Evolutionary conservation across 2,113 vertebrate genomes (phyloP), one percentile per base, ranked within the genome.

Genomic region (Jacana jacana): DNA sequence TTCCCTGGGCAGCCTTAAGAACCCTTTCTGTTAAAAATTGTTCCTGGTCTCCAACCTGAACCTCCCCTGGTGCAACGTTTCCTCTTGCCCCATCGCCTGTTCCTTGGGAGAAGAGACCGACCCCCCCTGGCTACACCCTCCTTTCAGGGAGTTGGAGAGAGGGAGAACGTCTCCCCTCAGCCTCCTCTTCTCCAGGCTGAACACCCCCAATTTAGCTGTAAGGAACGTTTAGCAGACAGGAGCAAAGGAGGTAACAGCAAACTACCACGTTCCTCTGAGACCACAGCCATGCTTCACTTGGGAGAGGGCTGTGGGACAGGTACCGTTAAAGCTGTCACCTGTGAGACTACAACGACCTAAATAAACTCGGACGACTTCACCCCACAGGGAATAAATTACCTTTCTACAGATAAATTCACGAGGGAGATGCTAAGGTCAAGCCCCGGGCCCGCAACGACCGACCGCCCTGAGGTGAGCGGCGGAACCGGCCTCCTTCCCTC

Each of bases 381-480:
- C n/a, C 65, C 27, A 52, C 22, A 16, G n/a, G 23, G 19, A 11
- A 52, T 52, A 48, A 48, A 42, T 23, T 10, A 7, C n/a, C 33
- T 30, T 11, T 14, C 48, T 4, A 12, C 18, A 6, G 46, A 8
- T 1, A 16, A 17, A 31, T 4, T 68, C 14, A 13, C 0, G 65
- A n/a, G 22, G 33, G 9, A 33, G n/a, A 46, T 10, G 66, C 75
- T 17, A 4, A 33, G 60, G 46, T 72, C 84, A 25, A 25, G 51
- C 30, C 12, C 27, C 13, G 14, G 11, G 2, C 30, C 44, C 20
- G 30, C 83, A 10, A 16, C 5, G 6, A 18, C 35, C 39, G 5
- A 39, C 33, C 22, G 17, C 44, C 11, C 25, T 7, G 13, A 48
- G 46, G 27, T 37, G 22, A 17, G 22, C 65, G 17, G 37, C 35